Evolutionary conservation across 2,888 invertebrate genomes (phyloP).

Genomic region (Polymixis flavicincta): DNA sequence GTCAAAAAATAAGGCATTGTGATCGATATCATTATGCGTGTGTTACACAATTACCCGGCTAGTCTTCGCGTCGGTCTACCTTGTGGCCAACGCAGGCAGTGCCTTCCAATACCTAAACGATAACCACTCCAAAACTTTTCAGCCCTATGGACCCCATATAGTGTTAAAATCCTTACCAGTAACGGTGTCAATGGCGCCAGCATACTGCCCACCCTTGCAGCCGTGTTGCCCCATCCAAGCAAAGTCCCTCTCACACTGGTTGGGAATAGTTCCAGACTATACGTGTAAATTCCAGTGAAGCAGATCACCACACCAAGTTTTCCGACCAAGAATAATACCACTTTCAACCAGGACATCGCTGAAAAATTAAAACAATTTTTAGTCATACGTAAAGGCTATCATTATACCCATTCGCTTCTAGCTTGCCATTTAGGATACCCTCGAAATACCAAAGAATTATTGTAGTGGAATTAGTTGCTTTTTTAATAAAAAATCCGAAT

Average conservation of each 20-base stretch:
- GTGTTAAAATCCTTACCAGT: conserved; percentile 73
- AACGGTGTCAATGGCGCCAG: conserved; percentile 83
- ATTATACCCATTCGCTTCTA: neutral
- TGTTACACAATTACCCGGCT: too few species aligned
- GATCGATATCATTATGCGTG: neutral
- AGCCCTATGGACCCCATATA: too few species aligned
- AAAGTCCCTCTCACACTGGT: conserved; percentile 84
- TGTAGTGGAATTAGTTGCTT: neutral
- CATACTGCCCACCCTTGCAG: conserved; percentile 83
- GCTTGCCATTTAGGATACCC: neutral
- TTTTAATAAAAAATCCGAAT: neutral
- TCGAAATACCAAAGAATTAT: neutral
- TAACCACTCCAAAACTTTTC: neutral
- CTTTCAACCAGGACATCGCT: conserved; percentile 81
- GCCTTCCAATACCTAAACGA: neutral
- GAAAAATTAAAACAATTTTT: conserved; percentile 60
- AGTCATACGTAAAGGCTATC: neutral
- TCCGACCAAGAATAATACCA: conserved; percentile 78
- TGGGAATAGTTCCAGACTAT: conserved; percentile 83
- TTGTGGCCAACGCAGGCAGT: neutral
- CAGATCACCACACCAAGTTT: conserved; percentile 82
- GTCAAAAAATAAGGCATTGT: neutral
- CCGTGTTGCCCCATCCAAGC: conserved; percentile 80
- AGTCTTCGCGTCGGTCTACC: neutral
- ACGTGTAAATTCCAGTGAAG: conserved; percentile 83